Conservation (phyloP, 1,140 invertebrate genomes). For the Drosophila kanapiae region DNA sequence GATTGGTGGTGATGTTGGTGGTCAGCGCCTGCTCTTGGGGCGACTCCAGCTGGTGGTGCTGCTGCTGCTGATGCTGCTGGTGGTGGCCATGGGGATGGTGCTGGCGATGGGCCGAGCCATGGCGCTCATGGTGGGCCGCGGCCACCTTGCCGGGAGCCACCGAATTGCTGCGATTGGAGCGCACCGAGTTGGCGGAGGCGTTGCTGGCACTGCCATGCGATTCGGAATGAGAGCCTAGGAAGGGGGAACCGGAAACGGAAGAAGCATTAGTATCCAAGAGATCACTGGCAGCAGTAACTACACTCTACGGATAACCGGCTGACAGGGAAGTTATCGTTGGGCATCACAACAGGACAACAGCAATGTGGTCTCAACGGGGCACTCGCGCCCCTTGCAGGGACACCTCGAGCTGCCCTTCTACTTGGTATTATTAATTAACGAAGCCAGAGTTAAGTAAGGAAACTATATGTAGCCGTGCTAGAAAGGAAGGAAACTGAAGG, state of each 20-base stretch:
- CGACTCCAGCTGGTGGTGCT: conserved; percentile 57
- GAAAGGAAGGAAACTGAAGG: conserved; percentile 48
- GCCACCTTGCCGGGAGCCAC: conserved; percentile 76
- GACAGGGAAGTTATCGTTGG: conserved; percentile 52
- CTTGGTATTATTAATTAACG: conserved; percentile 18
- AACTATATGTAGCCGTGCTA: conserved; percentile 49
- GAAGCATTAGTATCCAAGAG: conserved; percentile 4
- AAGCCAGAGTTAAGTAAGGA: conserved; percentile 34
- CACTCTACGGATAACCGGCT: conserved; percentile 41
- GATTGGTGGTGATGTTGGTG: conserved; percentile 83
- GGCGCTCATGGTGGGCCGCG: conserved; percentile 70
- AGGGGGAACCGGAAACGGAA: not conserved
- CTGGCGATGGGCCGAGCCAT: conserved; percentile 71
- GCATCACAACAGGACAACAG: conserved; percentile 49
- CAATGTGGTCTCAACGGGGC: conserved; percentile 43
- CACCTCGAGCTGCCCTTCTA: conserved; percentile 24
- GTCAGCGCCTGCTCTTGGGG: conserved; percentile 73
- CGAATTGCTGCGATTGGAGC: conserved; percentile 82
- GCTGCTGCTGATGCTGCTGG: conserved; percentile 35
- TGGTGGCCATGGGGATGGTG: conserved; percentile 59
- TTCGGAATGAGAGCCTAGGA: conserved; percentile 64
- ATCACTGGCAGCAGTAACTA: not conserved
- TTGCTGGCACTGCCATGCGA: conserved; percentile 79
- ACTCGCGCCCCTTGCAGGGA: conserved; percentile 8
- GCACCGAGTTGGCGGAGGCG: conserved; percentile 77